phyloP scores from a whole-genome alignment of 1,140 invertebrate genomes.

The Artemia franciscana region DNA sequence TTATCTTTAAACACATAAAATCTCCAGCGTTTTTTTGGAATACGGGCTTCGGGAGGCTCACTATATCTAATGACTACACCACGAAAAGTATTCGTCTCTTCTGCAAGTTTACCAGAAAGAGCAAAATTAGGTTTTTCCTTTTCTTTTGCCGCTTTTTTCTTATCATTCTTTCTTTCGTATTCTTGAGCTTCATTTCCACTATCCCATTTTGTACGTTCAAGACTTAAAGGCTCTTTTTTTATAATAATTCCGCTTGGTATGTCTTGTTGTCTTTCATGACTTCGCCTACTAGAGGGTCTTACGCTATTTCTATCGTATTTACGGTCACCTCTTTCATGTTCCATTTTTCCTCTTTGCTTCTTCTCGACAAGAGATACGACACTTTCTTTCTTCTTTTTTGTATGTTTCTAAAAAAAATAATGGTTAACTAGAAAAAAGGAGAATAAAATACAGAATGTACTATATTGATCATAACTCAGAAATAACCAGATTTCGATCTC shows the following conservation, averaged over 20 bases:
- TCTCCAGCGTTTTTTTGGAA: conserved; percentile 80
- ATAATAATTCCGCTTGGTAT: neutral
- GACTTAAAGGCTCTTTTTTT: neutral
- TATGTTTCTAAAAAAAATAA: no score
- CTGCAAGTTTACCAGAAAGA: conserved; percentile 79
- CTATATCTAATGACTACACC: conserved; percentile 95
- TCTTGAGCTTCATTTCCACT: neutral
- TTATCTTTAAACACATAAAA: conserved; percentile 95
- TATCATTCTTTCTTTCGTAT: conserved; percentile 12
- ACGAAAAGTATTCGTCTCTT: conserved; percentile 85
- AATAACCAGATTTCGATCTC: no score
- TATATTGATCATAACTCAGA: no score
- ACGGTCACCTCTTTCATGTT: no score
- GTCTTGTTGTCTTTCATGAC: no score
- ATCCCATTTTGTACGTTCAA: neutral
- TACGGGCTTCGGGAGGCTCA: conserved; percentile 82
- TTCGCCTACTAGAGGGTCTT: neutral
- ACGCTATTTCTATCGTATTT: neutral
- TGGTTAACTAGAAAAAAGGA: no score
- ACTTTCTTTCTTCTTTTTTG: no score
- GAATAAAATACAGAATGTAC: no score
- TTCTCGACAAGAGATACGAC: no score
- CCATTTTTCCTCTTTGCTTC: no score
- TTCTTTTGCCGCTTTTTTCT: conserved; percentile 25
- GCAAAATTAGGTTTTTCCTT: conserved; percentile 85